A percentile compares a stretch with the other conserved stretches of the same genome.
Evolutionary conservation across 2,888 invertebrate species (phyloP).

Genomic region (Lochmaea crataegi): DNA sequence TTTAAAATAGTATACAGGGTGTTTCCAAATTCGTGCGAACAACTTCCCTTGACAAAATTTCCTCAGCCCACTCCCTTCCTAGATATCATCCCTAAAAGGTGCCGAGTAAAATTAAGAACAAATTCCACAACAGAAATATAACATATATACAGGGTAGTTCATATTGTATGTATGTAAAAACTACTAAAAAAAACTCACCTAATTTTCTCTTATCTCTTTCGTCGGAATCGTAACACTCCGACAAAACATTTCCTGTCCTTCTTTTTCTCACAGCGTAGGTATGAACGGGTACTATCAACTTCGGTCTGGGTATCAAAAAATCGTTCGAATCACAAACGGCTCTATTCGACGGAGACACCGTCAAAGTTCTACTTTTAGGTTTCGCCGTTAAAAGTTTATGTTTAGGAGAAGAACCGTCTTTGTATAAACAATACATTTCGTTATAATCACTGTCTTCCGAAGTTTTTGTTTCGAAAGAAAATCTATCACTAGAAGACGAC

Average conservation of each 20-base stretch:
- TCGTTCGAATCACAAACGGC: constrained; percentile 61
- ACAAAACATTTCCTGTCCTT: constrained; percentile 76
- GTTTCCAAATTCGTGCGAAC: too few relatives aligned
- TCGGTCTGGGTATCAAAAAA: constrained; percentile 86
- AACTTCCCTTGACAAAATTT: too few relatives aligned
- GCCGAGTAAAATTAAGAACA: too few relatives aligned
- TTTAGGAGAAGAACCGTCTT: constrained; percentile 52
- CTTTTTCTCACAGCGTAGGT: constrained; percentile 85
- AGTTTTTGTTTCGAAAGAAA: constrained; percentile 38
- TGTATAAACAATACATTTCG: constrained; percentile 56
- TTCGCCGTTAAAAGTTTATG: constrained; percentile 37
- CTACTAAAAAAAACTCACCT: constrained; percentile 33
- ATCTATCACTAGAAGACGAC: constrained; percentile 32
- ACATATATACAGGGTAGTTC: too few relatives aligned
- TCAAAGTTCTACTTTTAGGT: constrained; percentile 37
- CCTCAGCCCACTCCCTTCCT: too few relatives aligned
- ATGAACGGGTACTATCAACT: constrained; percentile 88
- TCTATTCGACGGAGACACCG: constrained; percentile 33
- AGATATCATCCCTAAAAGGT: too few relatives aligned
- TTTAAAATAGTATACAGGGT: not conserved
- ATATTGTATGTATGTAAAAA: too few relatives aligned
- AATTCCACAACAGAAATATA: too few relatives aligned
- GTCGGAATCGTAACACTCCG: constrained; percentile 46
- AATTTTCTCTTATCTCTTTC: constrained; percentile 29
- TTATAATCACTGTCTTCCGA: constrained; percentile 42